Percentiles rank a stretch among this genome's conserved stretches.
Evolutionary conservation across 2,113 vertebrate species (phyloP).

Genomic region (Oncorhynchus nerka): DNA sequence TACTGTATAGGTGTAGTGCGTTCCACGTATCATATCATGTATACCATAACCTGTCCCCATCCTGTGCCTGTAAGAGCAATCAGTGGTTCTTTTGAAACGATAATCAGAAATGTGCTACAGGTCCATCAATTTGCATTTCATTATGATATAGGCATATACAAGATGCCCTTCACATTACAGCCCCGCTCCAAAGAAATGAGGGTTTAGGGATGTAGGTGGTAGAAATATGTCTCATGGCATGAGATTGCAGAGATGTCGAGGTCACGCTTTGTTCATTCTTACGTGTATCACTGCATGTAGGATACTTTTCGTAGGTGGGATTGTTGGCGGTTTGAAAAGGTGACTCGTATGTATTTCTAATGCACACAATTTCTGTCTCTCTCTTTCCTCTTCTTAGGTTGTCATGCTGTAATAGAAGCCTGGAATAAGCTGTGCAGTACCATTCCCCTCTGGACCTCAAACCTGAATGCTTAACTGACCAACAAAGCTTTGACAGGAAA

Average conservation of each 20-base stretch:
- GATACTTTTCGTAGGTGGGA: not conserved
- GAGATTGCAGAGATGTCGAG: not conserved
- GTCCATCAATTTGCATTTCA: too few relatives aligned
- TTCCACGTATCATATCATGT: too few relatives aligned
- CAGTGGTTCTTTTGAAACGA: too few relatives aligned
- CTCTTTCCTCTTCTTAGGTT: not conserved
- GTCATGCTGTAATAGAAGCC: not conserved
- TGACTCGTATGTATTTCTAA: not conserved
- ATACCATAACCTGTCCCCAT: too few relatives aligned
- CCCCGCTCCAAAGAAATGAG: not conserved
- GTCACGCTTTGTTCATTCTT: not conserved
- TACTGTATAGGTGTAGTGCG: too few relatives aligned
- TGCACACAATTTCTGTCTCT: not conserved
- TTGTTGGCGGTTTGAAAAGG: not conserved
- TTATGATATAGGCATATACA: too few relatives aligned
- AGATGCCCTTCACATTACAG: too few relatives aligned
- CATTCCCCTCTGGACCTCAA: not conserved
- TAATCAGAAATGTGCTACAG: too few relatives aligned
- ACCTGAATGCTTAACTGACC: slow-evolving; percentile 19
- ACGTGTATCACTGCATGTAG: not conserved
- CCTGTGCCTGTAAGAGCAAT: too few relatives aligned
- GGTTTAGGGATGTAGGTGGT: not conserved
- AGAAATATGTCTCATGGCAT: not conserved
- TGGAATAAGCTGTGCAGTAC: not conserved
- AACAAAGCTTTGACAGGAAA: slow-evolving; percentile 7